Base-by-base conservation (phyloP, 2,888 invertebrate genomes). In the Torymus auratus region DNA sequence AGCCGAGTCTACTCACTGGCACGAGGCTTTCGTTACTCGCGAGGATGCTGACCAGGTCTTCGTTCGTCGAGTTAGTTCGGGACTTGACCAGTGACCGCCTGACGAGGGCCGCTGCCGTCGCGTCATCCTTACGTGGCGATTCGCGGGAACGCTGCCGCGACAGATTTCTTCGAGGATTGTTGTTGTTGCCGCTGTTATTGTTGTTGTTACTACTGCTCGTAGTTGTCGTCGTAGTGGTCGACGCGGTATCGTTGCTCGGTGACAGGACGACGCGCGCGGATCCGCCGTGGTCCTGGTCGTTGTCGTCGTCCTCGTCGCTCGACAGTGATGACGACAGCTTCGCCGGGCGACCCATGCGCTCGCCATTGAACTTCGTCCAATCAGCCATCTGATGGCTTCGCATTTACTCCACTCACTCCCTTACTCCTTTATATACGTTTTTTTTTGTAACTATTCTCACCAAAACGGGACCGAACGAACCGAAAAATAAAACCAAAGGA, bases 351-450 rank as follows among this genome's bases (percentile, higher is more conserved):
- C 83, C 28, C 50, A 13, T 55, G 56, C 53, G 58, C 77, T 61
- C 87, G 13, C 88, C 86, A 80, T 88, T 89, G 80, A 88, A 88
- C 80, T 87, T 88, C 71, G 85, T 84, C 89, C 90, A 89, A 79
- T 88, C 88, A 82, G 90, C 89, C 90, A 90, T 90, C 67, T 81
- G 86, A 84, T 76, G 7, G 41, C 41, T 1, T 41, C 41, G 41
- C 41, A 41, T 7, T 41, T 41, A 41, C 41, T 7, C 7, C 41
- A 41, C 41, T 41, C 41, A 7, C 41, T 41, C 41, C 7, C 7
- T 41, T 41, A 41, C 41, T 7, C 7, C 41, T 41, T 41, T 41
- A 41, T 7, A 41, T 41, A 41, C 41, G 0, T 28, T 28, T 41
- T 28, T 28, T 41, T 41, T 41, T 7, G 41, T 41, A 41, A 41